Evolutionary conservation across 2,888 invertebrate genomes (phyloP).

Genomic region (Standfussiana lucernea): DNA sequence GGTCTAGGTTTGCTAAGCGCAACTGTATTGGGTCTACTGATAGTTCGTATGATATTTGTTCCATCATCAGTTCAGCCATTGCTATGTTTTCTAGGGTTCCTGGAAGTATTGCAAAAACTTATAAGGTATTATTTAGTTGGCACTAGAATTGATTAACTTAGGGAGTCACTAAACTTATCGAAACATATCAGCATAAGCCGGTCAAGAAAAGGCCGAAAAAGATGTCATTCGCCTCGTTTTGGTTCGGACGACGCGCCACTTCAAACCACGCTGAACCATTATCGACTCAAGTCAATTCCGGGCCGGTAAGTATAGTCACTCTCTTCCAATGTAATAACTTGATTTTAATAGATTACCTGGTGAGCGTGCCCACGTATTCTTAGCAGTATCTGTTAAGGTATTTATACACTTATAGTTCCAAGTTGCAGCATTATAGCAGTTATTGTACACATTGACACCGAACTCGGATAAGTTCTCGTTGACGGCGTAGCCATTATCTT

Average conservation of each 20-base stretch:
- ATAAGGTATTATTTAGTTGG: not conserved
- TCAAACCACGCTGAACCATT: not conserved
- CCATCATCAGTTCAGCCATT: slow-evolving; percentile 91
- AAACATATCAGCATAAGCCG: not conserved
- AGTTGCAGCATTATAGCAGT: slow-evolving; percentile 72
- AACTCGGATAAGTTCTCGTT: slow-evolving; percentile 71
- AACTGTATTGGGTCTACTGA: slow-evolving; percentile 90
- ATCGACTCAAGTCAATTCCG: not conserved
- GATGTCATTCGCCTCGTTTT: not conserved
- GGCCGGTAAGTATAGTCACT: not conserved
- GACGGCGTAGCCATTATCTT: slow-evolving; percentile 85
- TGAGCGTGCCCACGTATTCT: slow-evolving; percentile 77
- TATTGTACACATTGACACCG: slow-evolving; percentile 62
- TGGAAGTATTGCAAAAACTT: slow-evolving; percentile 55
- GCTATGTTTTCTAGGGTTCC: slow-evolving; percentile 89
- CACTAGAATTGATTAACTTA: not conserved
- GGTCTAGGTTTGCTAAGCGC: slow-evolving; percentile 87
- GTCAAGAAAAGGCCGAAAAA: not conserved
- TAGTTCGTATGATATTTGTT: slow-evolving; percentile 89
- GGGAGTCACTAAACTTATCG: not conserved
- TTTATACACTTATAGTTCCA: slow-evolving; percentile 76
- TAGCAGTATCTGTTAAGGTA: slow-evolving; percentile 77
- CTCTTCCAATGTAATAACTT: not conserved
- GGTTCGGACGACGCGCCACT: not conserved
- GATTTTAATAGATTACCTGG: slow-evolving; percentile 71